These are phyloP conservation scores for Bathynomus jamesi DNA, from an alignment of 1,140 invertebrate genomes.

Conservation along the genomic window DNA sequence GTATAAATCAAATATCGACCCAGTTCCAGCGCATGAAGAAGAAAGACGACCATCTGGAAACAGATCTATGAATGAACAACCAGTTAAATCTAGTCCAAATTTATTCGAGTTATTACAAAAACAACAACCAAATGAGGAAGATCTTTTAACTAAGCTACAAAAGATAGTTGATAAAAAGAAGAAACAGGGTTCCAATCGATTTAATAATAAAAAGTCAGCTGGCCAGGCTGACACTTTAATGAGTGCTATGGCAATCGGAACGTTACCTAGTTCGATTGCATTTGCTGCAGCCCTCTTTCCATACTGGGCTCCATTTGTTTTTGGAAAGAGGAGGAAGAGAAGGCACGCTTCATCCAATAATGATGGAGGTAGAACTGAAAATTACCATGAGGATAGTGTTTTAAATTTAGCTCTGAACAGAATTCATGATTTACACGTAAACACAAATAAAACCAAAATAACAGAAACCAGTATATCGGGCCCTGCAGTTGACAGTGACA, in stretches of 20 bases:
- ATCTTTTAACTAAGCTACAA: background rate
- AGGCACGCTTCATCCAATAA: background rate
- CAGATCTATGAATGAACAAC: background rate
- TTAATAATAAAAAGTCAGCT: conserved; percentile 2
- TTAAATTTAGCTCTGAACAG: too few species aligned
- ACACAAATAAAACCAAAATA: too few species aligned
- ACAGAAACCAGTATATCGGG: too few species aligned
- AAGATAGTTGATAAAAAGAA: background rate
- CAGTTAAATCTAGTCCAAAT: background rate
- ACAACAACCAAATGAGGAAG: background rate
- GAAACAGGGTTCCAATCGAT: background rate
- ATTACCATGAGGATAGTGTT: too few species aligned
- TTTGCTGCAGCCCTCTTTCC: conserved; percentile 30
- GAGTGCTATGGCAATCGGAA: conserved; percentile 31
- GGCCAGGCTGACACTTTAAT: conserved; percentile 16
- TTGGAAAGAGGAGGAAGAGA: conserved; percentile 17
- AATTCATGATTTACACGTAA: too few species aligned
- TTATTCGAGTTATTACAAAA: background rate
- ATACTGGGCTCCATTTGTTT: conserved; percentile 30
- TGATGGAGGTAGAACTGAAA: too few species aligned
- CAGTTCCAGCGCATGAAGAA: background rate
- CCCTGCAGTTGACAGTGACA: too few species aligned
- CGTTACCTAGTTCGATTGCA: conserved; percentile 32
- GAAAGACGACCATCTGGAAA: background rate
- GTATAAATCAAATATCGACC: background rate